Evolutionary conservation across 2,888 invertebrate species (phyloP).

Genomic region (Lissonota sp.): DNA sequence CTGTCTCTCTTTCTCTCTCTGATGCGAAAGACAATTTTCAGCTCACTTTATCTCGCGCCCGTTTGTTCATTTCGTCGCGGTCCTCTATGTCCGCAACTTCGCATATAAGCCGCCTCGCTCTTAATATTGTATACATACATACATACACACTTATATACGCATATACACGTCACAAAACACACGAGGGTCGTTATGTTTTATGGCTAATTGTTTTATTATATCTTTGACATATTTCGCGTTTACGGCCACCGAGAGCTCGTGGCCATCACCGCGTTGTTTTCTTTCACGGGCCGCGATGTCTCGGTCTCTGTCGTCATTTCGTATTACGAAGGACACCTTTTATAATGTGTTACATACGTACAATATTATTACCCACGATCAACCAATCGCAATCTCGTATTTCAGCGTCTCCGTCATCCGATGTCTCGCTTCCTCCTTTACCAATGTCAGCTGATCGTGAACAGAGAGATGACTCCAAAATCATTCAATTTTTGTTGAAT

Average conservation of each 20-base stretch:
- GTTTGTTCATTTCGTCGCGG: constrained; percentile 58
- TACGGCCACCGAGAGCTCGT: constrained; percentile 76
- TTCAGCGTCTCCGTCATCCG: not conserved
- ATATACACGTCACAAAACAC: constrained; percentile 75
- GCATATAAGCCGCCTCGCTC: constrained; percentile 2
- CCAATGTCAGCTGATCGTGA: constrained; percentile 15
- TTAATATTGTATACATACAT: constrained; percentile 10
- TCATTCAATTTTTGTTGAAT: not conserved
- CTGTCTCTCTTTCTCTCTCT: constrained; percentile 42
- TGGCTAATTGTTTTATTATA: constrained; percentile 84
- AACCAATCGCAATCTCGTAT: not conserved
- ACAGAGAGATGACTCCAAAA: constrained; percentile 42
- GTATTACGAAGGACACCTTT: constrained; percentile 81
- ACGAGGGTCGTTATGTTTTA: constrained; percentile 83
- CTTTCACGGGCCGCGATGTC: constrained; percentile 77
- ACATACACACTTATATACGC: not conserved
- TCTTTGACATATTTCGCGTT: constrained; percentile 84
- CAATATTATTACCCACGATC: not conserved
- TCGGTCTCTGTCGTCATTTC: constrained; percentile 72
- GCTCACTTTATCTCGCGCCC: constrained; percentile 44
- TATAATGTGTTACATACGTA: constrained; percentile 5
- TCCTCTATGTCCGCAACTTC: constrained; percentile 53
- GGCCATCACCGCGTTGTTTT: constrained; percentile 76
- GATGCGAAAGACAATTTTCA: constrained; percentile 51
- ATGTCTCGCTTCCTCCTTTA: not conserved